Evolutionary conservation across 2,113 vertebrate species (phyloP), one percentile per base, ranked within the genome.

Genomic region (Tragelaphus scriptus): DNA sequence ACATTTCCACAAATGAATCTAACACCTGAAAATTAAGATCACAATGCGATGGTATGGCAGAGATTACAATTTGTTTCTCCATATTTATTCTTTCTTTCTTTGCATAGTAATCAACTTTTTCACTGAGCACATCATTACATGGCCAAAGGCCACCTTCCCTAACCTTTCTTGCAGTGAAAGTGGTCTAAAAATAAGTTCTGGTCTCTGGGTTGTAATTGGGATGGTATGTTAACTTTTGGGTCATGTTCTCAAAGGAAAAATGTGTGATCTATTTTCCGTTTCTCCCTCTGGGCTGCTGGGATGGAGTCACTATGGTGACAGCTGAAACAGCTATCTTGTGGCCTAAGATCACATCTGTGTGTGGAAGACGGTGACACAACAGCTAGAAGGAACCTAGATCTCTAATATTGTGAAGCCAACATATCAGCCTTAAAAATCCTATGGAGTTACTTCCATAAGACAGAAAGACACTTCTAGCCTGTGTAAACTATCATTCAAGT

Each of bases 21-120:
- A 91, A 95, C 51, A 90, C 28, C 87, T 88, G 56, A 51, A 96
- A 97, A 96, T 94, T 94, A 93, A 97, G 89, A 89, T 89, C 53
- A 88, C 12, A 56, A 28, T 40, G 19, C 12, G 5, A 85, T 71
- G 21, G 17, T 26, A 92, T 25, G 1, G 53, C 8, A 90, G 44
- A 91, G 13, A 85, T 17, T 56, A 85, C 55, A 28, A n/a, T 4
- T 85, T 80, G 4, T 89, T 92, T 96, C 51, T n/a, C 68, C 88
- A 49, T 51, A 79, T n/a, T 86, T 59, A n/a, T 55, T 77, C 75
- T 77, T 93, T 11, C 49, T 80, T 85, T 30, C 36, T 88, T 71
- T 71, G 36, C 15, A 16, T 3, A 25, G 6, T 17, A 77, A 59
- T 55, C n/a, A 13, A 91, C 10, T 53, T 80, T 80, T 91, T 84